Conservation (phyloP, 2,888 invertebrate species). For the Scrobipalpa costella region DNA sequence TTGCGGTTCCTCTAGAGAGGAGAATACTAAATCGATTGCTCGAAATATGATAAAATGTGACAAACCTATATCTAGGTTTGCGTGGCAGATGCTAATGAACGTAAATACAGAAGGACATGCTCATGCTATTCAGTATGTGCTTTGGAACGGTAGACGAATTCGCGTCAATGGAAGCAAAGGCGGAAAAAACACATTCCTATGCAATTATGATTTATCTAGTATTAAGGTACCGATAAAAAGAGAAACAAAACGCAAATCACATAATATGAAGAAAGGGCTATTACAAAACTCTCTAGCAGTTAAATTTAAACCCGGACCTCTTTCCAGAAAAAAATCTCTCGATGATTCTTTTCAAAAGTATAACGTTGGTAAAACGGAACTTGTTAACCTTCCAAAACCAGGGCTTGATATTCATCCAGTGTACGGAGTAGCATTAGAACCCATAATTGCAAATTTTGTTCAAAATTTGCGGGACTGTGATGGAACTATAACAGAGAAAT, state of each 20-base stretch:
- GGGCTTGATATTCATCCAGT: slow-evolving; percentile 72
- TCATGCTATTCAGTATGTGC: slow-evolving; percentile 58
- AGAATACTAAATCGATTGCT: slow-evolving; percentile 57
- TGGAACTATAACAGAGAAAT: slow-evolving; percentile 67
- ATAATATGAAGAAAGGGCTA: slow-evolving; percentile 49
- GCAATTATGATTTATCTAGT: slow-evolving; percentile 52
- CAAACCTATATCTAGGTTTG: slow-evolving; percentile 58
- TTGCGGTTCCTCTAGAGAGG: slow-evolving; percentile 53
- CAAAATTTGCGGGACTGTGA: slow-evolving; percentile 58
- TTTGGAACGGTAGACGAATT: slow-evolving; percentile 62
- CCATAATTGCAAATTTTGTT: slow-evolving; percentile 65
- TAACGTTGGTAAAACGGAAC: slow-evolving; percentile 67
- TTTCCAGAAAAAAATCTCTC: slow-evolving; percentile 71
- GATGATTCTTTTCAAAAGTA: slow-evolving; percentile 68
- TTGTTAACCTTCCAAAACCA: slow-evolving; percentile 75
- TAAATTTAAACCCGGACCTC: slow-evolving; percentile 81
- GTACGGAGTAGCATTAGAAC: slow-evolving; percentile 69
- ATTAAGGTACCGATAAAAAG: slow-evolving; percentile 36
- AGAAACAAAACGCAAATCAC: slow-evolving; percentile 31
- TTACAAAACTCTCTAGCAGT: slow-evolving; percentile 59
- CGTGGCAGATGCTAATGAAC: slow-evolving; percentile 73
- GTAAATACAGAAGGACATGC: slow-evolving; percentile 59
- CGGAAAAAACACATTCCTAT: slow-evolving; percentile 61
- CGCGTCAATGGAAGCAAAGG: slow-evolving; percentile 66
- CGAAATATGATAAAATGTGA: slow-evolving; percentile 55